These are phyloP conservation scores for Osmerus mordax DNA, from an alignment of 2,113 vertebrate genomes.

Conservation along the genomic window DNA sequence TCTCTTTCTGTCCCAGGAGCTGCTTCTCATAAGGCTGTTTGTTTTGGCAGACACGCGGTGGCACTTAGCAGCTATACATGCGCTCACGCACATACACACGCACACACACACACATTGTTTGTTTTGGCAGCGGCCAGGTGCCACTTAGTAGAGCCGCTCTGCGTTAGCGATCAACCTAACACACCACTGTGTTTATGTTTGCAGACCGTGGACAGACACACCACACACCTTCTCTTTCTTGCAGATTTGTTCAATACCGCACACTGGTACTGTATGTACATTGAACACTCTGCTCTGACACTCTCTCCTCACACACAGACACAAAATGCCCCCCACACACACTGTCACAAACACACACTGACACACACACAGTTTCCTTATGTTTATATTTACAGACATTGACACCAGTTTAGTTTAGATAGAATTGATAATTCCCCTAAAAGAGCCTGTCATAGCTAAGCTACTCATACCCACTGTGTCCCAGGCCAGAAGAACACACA, in stretches of 20 bases:
- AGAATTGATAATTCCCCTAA: conserved; percentile 59
- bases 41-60: conserved; percentile 69
- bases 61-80: conserved; percentile 64
- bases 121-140: conserved; percentile 70
- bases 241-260: neutral
- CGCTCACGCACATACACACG: neutral
- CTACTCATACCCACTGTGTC: conserved; percentile 27
- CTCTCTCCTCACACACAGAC: neutral
- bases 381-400: conserved; percentile 42
- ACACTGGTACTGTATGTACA: neutral
- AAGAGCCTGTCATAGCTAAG: conserved; percentile 39
- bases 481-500: conserved; percentile 52
- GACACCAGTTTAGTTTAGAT: conserved; percentile 63
- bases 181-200: conserved; percentile 61
- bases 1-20: conserved; percentile 62
- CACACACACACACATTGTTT: conserved; percentile 48
- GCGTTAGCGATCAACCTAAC: conserved; percentile 60
- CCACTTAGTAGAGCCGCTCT: conserved; percentile 67
- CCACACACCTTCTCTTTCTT: conserved; percentile 5
- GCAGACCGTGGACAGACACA: conserved; percentile 31
- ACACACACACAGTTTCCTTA: conserved; percentile 34
- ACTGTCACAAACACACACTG: neutral
- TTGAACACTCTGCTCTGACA: neutral
- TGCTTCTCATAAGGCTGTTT: conserved; percentile 78
- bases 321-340: neutral